These are phyloP conservation scores for Dascyllus trimaculatus DNA, from an alignment of 2,113 vertebrate species.

Conservation along the genomic window DNA sequence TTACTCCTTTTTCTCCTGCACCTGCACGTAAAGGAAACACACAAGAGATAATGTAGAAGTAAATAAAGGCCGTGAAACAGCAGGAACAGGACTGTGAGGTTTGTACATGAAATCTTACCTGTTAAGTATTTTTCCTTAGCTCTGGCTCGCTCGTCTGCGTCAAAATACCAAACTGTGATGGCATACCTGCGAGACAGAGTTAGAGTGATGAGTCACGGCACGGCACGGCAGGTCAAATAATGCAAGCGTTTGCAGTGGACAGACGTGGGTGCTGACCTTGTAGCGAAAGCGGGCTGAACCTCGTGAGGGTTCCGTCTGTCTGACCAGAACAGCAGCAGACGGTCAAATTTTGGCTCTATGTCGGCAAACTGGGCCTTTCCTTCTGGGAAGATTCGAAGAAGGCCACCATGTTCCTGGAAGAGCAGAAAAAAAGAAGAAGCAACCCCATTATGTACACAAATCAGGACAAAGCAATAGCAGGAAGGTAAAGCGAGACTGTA, in stretches of 20 bases:
- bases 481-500: slow-evolving; percentile 35
- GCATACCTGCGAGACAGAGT: slow-evolving; percentile 90
- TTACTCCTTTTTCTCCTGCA: slow-evolving; percentile 94
- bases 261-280: slow-evolving; percentile 84
- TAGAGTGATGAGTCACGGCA: not conserved
- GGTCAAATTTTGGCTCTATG: slow-evolving; percentile 98
- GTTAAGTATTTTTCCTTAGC: slow-evolving; percentile 98
- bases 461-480: slow-evolving; percentile 43
- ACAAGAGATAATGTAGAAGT: not conserved
- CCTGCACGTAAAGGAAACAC: slow-evolving; percentile 60
- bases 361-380: slow-evolving; percentile 98
- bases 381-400: slow-evolving; percentile 99
- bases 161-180: slow-evolving; percentile 99
- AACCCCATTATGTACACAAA: slow-evolving; percentile 37
- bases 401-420: slow-evolving; percentile 92
- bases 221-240: fast-evolving
- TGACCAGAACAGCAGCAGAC: slow-evolving; percentile 98
- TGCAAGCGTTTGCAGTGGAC: not conserved
- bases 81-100: not conserved
- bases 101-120: slow-evolving; percentile 81
- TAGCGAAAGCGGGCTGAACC: slow-evolving; percentile 95
- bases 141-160: slow-evolving; percentile 95
- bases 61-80: not conserved
- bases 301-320: slow-evolving; percentile 98
- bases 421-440: slow-evolving; percentile 59